Base-by-base conservation (phyloP, 2,888 invertebrate species). In the Holacanthella duospinosa region DNA sequence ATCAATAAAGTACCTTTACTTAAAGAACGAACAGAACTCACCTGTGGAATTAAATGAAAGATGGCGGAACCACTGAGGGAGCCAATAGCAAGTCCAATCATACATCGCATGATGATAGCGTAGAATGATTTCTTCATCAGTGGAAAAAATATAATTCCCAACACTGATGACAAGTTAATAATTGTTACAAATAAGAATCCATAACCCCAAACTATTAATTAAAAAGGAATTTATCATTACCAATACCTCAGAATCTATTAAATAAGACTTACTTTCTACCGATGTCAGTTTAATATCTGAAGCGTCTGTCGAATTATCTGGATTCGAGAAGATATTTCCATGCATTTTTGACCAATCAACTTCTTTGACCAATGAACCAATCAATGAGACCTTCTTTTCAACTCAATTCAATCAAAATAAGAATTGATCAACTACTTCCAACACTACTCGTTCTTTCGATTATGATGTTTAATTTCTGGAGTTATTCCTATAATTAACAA, bases 21-120 rank as follows among this genome's bases (percentile, higher is more conserved):
- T 21, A 25, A 48, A 36, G 9, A 61, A 44, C 28, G 36, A 6
- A 6, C 21, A n/a, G 48, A 44, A 29, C 64, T 65, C 69, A 77
- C 82, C 75, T 82, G 81, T 26, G 83, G 83, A n/a, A 83, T 79
- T 1, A 83, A 78, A 70, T 82, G 80, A 66, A 83, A 78, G 16
- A 82, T 74, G 1, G 81, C 79, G 61, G 79, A 81, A 27, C 81
- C 82, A 55, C 78, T 78, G 27, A 83, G 76, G 29, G 81, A 81
- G 0, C 83, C 83, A 26, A 82, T 82, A 19, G 82, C 83, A 55
- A 83, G 75, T 2, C 82, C 81, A 63, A 82, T 79, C 75, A 83
- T 79, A 61, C 78, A 77, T 59, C 80, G 78, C 68, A 82, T 75
- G 6, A 81, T 73, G 66, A 76, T 75, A 65, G 80, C 78, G 75